phyloP scores from a whole-genome alignment of 2,888 invertebrate genomes.

The Tipula helvola region DNA sequence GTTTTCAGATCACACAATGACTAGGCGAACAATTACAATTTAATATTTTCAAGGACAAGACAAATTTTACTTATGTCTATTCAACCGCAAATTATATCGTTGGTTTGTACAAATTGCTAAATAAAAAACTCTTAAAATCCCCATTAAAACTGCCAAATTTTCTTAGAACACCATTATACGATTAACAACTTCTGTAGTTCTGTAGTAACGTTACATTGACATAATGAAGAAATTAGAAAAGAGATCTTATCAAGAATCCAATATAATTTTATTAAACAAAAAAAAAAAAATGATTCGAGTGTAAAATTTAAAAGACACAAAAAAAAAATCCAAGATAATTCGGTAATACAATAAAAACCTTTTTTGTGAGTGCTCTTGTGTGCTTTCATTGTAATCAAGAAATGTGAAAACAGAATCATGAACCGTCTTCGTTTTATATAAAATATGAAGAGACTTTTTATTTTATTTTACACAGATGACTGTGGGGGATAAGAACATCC shows the following conservation, averaged over 20 bases:
- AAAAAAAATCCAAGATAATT: not conserved
- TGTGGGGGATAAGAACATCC: not conserved
- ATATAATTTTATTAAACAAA: not conserved
- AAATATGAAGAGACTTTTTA: not conserved
- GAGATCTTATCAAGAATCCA: not conserved
- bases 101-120: no score
- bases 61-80: no score
- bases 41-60: no score
- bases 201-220: not conserved
- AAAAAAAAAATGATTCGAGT: not conserved
- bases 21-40: no score
- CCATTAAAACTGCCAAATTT: not conserved
- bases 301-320: not conserved
- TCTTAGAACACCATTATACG: not conserved
- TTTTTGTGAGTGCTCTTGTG: not conserved
- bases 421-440: not conserved
- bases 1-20: no score
- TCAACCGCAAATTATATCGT: no score
- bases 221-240: not conserved
- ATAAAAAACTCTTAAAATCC: not conserved
- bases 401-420: not conserved
- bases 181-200: not conserved
- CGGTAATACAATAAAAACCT: not conserved
- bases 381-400: conserved; percentile 4
- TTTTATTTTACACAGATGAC: not conserved